Evolutionary conservation across 2,113 vertebrate species (phyloP).

Genomic region (Cyanoliseus patagonus): DNA sequence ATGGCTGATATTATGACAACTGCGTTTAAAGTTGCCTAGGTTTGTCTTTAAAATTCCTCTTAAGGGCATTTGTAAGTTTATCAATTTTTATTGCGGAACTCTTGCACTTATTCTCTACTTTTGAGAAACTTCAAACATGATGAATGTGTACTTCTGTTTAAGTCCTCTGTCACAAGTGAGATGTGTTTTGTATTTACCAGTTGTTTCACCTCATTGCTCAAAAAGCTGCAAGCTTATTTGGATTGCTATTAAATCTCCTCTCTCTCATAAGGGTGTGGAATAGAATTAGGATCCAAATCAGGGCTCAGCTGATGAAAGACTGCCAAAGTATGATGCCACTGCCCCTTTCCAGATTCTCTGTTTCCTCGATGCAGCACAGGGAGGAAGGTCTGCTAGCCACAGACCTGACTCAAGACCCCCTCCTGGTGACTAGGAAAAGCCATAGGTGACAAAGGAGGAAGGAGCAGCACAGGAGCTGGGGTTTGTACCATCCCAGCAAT

Average conservation of each 20-base stretch:
- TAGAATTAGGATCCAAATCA: background rate
- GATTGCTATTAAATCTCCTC: background rate
- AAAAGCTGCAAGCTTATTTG: background rate
- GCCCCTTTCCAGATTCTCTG: background rate
- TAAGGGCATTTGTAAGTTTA: background rate
- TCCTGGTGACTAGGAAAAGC: background rate
- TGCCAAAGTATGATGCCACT: background rate
- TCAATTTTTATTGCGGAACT: background rate
- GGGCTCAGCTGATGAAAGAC: background rate
- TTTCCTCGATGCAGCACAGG: background rate
- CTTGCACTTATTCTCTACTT: background rate
- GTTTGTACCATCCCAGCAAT: background rate
- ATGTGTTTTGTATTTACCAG: background rate
- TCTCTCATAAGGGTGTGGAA: background rate
- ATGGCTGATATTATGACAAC: background rate
- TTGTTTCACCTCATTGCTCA: background rate
- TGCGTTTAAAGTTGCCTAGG: background rate
- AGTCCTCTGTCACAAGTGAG: background rate
- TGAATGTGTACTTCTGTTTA: background rate
- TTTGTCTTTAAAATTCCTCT: background rate
- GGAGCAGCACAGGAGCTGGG: background rate
- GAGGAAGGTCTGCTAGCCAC: background rate
- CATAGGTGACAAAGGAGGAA: background rate
- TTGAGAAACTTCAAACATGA: background rate
- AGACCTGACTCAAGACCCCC: background rate